These are phyloP conservation scores for Amiota minor DNA, from an alignment of 2,888 invertebrate species.

Conservation along the genomic window DNA sequence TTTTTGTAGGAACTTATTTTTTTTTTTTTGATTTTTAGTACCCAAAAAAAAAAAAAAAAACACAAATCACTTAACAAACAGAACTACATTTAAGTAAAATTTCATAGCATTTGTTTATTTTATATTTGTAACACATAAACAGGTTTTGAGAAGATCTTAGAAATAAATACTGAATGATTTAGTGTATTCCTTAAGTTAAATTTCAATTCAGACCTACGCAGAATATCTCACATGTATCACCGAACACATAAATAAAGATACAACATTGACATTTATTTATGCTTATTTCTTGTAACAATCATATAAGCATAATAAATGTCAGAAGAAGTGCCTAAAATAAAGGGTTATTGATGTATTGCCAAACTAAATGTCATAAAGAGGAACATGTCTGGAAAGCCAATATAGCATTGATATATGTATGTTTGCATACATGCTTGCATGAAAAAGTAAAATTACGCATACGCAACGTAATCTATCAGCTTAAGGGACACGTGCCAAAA, in stretches of 20 bases:
- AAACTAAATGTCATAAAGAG: slow-evolving; percentile 52
- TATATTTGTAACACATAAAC: too few relatives aligned
- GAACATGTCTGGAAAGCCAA: slow-evolving; percentile 56
- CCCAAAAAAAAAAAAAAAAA: too few relatives aligned
- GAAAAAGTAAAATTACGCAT: slow-evolving; percentile 9
- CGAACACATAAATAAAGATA: slow-evolving; percentile 38
- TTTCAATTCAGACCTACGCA: too few relatives aligned
- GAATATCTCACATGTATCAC: slow-evolving; percentile 45
- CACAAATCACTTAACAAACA: too few relatives aligned
- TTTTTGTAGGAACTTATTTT: too few relatives aligned
- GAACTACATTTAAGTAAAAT: too few relatives aligned
- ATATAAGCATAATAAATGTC: slow-evolving; percentile 62
- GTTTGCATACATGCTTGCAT: not conserved
- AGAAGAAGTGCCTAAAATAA: slow-evolving; percentile 38
- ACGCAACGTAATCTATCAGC: slow-evolving; percentile 13
- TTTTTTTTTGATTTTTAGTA: too few relatives aligned
- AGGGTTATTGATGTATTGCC: slow-evolving; percentile 58
- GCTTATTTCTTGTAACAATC: slow-evolving; percentile 46
- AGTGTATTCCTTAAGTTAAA: too few relatives aligned
- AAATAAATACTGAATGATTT: slow-evolving; percentile 19
- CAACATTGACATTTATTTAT: slow-evolving; percentile 37
- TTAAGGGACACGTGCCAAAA: slow-evolving; percentile 12
- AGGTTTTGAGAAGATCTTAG: too few relatives aligned
- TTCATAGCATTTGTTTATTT: too few relatives aligned
- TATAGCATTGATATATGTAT: slow-evolving; percentile 50